These are phyloP conservation scores for Noctilio leporinus DNA, from an alignment of 2,113 vertebrate genomes.

Conservation along the genomic window DNA sequence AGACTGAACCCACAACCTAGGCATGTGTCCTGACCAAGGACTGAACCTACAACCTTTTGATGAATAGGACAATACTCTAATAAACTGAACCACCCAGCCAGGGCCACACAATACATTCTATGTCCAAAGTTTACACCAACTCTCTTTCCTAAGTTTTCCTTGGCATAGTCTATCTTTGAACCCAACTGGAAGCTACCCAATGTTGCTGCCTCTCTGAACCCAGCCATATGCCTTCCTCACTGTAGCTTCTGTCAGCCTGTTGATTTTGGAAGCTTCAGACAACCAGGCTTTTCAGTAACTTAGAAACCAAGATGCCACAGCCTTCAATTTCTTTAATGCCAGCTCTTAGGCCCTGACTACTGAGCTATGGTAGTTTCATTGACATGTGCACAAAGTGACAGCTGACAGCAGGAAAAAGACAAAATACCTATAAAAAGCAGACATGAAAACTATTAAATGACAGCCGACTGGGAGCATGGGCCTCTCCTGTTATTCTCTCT, in stretches of 20 bases:
- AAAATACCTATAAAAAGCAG: conserved; percentile 53
- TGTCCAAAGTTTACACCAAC: background rate
- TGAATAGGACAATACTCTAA: too few species aligned
- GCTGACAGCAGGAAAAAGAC: conserved; percentile 45
- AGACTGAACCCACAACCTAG: too few species aligned
- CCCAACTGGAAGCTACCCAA: background rate
- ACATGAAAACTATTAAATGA: conserved; percentile 37
- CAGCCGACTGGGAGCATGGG: conserved; percentile 15
- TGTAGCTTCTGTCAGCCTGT: background rate
- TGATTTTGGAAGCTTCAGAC: background rate
- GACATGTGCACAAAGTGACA: conserved; percentile 31
- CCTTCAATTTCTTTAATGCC: conserved; percentile 19
- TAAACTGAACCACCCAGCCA: too few species aligned
- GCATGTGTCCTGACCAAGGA: too few species aligned
- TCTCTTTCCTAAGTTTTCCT: background rate
- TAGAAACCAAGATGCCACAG: background rate
- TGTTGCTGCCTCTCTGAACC: background rate
- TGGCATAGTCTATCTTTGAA: background rate
- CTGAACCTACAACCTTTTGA: too few species aligned
- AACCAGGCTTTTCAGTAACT: background rate
- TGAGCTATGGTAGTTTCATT: background rate
- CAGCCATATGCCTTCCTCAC: background rate
- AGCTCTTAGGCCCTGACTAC: background rate
- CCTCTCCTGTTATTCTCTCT: conserved; percentile 22
- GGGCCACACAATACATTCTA: background rate